Conservation (phyloP, 2,888 invertebrate genomes). For the Drymonia ruficornis region DNA sequence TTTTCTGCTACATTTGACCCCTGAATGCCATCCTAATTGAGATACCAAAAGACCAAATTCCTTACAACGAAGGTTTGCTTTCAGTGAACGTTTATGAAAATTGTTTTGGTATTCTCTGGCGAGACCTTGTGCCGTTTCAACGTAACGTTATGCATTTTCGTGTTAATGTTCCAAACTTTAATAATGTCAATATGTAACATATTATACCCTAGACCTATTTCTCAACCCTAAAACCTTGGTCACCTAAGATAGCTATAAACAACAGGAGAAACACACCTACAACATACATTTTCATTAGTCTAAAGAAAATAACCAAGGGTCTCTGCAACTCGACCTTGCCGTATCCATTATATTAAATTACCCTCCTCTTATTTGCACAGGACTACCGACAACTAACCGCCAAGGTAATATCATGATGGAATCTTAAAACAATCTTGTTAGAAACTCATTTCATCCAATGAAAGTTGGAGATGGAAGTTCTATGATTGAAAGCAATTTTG, state of each 20-base stretch:
- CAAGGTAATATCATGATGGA: background rate
- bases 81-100: background rate
- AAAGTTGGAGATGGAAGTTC: background rate
- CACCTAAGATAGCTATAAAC: background rate
- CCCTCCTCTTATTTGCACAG: background rate
- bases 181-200: too few relatives aligned
- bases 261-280: background rate
- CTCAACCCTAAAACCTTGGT: background rate
- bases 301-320: background rate
- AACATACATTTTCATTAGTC: background rate
- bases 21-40: background rate
- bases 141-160: too few relatives aligned
- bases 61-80: background rate
- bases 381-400: background rate
- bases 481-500: background rate
- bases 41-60: background rate
- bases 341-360: conserved; percentile 4
- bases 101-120: background rate
- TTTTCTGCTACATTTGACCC: too few relatives aligned
- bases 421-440: background rate
- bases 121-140: background rate
- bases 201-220: background rate
- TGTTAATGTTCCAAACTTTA: too few relatives aligned
- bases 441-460: background rate
- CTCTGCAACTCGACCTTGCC: background rate